Percentiles rank a stretch among this genome's conserved stretches.
These are phyloP conservation scores for Vannuccia rotundouncinata DNA, from an alignment of 2,888 invertebrate genomes.

Conservation along the genomic window DNA sequence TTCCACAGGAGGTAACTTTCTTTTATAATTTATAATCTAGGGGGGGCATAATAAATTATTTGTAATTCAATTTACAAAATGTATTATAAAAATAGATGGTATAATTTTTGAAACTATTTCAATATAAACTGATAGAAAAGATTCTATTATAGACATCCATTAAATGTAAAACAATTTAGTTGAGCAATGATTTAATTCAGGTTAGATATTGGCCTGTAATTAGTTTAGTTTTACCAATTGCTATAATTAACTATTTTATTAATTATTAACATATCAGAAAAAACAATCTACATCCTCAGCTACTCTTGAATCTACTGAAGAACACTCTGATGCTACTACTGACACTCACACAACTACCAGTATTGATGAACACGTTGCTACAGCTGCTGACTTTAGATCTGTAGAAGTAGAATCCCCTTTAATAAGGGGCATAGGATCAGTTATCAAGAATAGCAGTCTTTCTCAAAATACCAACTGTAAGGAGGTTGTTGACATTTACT, in stretches of 20 bases:
- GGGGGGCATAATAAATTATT: background rate
- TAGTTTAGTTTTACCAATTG: background rate
- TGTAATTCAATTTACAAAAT: background rate
- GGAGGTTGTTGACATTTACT: conserved; percentile 19
- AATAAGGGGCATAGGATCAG: background rate
- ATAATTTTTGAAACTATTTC: background rate
- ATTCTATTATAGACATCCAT: background rate
- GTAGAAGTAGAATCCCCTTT: background rate
- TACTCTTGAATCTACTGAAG: background rate
- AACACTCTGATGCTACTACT: background rate
- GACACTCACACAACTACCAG: background rate
- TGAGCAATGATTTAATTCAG: background rate
- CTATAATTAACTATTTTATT: background rate
- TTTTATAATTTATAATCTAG: background rate
- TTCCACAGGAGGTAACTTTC: background rate
- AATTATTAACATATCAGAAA: background rate
- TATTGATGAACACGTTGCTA: background rate
- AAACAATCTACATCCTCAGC: background rate
- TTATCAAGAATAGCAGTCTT: no score
- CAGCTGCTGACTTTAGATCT: background rate
- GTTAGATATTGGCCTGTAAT: background rate
- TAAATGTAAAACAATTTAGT: background rate
- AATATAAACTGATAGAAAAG: background rate
- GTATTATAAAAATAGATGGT: background rate
- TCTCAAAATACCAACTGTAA: background rate